Conservation (phyloP, 2,113 vertebrate species). For the Ploceus nigricollis region DNA sequence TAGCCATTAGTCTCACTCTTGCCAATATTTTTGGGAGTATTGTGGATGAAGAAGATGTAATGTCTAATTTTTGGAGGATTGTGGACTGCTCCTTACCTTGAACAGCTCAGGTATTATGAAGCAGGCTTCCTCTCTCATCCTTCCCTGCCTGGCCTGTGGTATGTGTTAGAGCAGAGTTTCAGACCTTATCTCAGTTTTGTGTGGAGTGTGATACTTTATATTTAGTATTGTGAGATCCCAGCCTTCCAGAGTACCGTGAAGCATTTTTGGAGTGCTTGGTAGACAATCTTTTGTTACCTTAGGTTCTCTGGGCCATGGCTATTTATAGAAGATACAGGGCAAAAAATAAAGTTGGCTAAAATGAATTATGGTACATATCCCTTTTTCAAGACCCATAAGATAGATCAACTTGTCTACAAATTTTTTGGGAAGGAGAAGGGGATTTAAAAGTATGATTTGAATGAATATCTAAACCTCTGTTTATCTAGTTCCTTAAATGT, state of each 20-base stretch:
- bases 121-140: background rate
- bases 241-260: fast-evolving
- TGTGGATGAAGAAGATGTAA: background rate
- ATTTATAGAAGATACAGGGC: background rate
- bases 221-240: background rate
- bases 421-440: background rate
- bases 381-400: background rate
- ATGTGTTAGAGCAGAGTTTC: background rate
- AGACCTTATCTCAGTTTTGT: background rate
- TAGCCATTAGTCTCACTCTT: background rate
- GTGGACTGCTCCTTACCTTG: background rate
- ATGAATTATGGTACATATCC: fast-evolving
- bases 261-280: background rate
- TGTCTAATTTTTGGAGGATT: background rate
- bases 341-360: background rate
- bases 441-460: background rate
- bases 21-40: background rate
- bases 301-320: background rate
- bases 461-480: background rate
- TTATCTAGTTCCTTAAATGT: background rate
- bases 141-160: background rate
- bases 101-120: background rate
- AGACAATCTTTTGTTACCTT: background rate
- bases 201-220: background rate
- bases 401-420: background rate